A percentile compares a stretch with the other conserved stretches of the same genome.
phyloP scores from a whole-genome alignment of 1,140 invertebrate genomes.

The Xylocopa sonorina region DNA sequence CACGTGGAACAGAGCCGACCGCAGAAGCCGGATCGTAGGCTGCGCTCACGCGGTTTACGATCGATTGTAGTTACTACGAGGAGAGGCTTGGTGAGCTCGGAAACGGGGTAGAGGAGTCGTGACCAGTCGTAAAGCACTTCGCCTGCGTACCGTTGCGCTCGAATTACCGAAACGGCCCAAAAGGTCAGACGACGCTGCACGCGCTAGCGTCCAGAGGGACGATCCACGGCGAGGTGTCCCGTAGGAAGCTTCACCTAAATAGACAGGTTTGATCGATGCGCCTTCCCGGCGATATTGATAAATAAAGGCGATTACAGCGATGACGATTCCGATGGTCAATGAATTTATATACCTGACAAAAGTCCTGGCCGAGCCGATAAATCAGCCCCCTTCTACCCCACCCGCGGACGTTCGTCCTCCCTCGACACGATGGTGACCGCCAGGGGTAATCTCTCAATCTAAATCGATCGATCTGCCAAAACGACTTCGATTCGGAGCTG shows the following conservation, averaged over 20 bases:
- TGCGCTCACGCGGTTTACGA: not conserved
- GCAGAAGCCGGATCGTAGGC: not conserved
- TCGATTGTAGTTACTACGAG: not conserved
- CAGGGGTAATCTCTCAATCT: conserved; percentile 78
- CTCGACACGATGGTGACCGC: conserved; percentile 58
- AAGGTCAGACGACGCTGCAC: not conserved
- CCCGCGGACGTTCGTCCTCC: not conserved
- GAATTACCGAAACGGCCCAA: not conserved
- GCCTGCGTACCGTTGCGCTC: too few relatives aligned
- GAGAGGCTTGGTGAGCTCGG: too few relatives aligned
- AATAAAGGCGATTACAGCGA: conserved; percentile 70
- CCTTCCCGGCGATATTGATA: conserved; percentile 67
- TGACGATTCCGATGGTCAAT: conserved; percentile 69
- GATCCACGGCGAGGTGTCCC: conserved; percentile 28
- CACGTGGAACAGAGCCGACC: conserved; percentile 53
- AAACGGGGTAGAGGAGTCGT: too few relatives aligned
- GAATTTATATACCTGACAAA: conserved; percentile 69
- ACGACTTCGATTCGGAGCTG: conserved; percentile 72
- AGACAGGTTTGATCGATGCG: conserved; percentile 65
- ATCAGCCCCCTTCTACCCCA: conserved; percentile 65
- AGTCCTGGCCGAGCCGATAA: conserved; percentile 69
- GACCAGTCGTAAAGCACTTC: not conserved
- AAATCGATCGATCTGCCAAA: conserved; percentile 75
- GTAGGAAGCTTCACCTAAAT: conserved; percentile 57
- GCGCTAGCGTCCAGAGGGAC: too few relatives aligned